Base-by-base conservation (phyloP, 2,797 vertebrate species). In the Amniataba percoides region DNA sequence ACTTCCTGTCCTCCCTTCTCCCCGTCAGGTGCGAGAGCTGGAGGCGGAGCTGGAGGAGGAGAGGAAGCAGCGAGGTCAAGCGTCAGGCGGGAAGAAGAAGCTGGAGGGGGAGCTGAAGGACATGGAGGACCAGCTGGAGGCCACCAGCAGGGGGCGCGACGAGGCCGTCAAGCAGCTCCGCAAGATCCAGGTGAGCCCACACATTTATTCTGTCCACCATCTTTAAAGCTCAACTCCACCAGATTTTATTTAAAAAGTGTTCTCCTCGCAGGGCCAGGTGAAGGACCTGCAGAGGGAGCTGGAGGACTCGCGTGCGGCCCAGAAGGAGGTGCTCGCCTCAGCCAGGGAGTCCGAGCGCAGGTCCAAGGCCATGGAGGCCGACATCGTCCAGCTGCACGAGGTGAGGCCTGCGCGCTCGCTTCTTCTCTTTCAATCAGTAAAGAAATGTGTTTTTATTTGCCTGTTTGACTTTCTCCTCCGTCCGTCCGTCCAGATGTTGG, bases 1-100 rank as follows among this genome's bases (percentile, higher is more conserved):
- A 15, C 15, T 19, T 7, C 15, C 3, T 0, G 15, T 58, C n/a
- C 34, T 15, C 4, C 21, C 31, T 46, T 40, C 7, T 13, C 0
- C 2, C 27, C 2, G 0, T 48, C 92, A 99, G 98, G 96, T 99
- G 65, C 96, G 97, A 0, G 98, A 99, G 84, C 92, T 97, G 0
- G 98, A 99, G 94, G 95, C 93, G 0, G 97, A 98, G 93, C 95
- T 99, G 88, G 98, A 99, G 93, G 98, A 99, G 0, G 98, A 99
- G 89, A 91, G 95, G 46, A 99, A 97, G 90, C 98, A 99, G 82
- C 95, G 97, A 7, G 93, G 93, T 25, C 83, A 95, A 74, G 95
- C 96, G 0, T 93, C 94, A 0, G 96, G 96, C 0, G 93, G 96
- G 64, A 99, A 96, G 91, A 99, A 99, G 95, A 99, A 99, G 94